These are phyloP conservation scores for Grammatotria lemairii DNA, from an alignment of 2,113 vertebrate genomes.

Conservation along the genomic window DNA sequence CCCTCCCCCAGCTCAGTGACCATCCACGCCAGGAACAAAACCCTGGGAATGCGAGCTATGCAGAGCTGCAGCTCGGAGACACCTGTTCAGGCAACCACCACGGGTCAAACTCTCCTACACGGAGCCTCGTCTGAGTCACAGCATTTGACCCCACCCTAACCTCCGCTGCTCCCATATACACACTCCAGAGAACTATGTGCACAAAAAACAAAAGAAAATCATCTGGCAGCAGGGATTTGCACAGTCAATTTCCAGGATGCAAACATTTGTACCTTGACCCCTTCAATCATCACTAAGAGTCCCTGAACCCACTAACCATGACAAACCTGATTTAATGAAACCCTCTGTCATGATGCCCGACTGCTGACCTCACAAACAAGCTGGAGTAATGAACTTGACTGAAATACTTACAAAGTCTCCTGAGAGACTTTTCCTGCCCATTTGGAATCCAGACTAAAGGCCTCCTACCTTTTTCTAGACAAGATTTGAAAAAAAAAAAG, in stretches of 20 bases:
- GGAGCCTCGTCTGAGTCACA: not conserved
- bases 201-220: not conserved
- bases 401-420: constrained; percentile 13
- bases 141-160: constrained; percentile 10
- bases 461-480: not conserved
- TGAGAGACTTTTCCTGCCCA: not conserved
- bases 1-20: constrained; percentile 8
- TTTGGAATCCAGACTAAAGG: constrained; percentile 6
- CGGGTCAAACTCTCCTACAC: not conserved
- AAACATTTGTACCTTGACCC: not conserved
- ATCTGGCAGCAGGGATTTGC: not conserved
- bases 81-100: constrained; percentile 50
- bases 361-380: not conserved
- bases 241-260: not conserved
- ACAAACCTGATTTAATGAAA: not conserved
- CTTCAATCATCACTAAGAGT: not conserved
- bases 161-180: not conserved
- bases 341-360: not conserved
- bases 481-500: not conserved
- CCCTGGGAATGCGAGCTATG: constrained; percentile 61
- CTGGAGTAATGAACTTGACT: not conserved
- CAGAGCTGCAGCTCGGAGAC: not conserved
- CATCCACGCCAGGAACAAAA: constrained; percentile 39
- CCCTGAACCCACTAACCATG: not conserved
- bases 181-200: not conserved